Percentiles rank a stretch among this genome's conserved stretches.
Evolutionary conservation across 1,140 invertebrate species (phyloP).

Genomic region (Leptinotarsa undecemlineata): DNA sequence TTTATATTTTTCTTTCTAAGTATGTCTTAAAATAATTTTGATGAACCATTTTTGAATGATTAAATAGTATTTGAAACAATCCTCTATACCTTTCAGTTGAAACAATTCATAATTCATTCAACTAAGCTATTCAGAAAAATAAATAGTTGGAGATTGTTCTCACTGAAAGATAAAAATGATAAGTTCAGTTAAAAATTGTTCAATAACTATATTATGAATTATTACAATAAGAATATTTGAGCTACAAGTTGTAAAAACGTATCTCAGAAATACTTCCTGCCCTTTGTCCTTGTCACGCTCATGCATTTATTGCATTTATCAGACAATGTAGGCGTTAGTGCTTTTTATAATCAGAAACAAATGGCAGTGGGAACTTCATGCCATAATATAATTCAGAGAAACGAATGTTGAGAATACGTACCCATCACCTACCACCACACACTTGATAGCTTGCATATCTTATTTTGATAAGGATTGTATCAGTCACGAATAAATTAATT

Average conservation of each 20-base stretch:
- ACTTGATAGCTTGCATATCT: conserved; percentile 90
- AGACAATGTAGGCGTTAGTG: conserved; percentile 1
- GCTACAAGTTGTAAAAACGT: neutral
- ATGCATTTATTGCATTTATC: neutral
- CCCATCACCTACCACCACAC: conserved; percentile 94
- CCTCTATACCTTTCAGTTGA: no score
- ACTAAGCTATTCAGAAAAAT: no score
- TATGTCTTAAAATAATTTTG: no score
- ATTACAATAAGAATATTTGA: neutral
- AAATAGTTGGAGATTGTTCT: no score
- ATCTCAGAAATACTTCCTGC: conserved; percentile 1
- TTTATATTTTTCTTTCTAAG: no score
- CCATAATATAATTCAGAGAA: neutral
- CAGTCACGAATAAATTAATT: conserved; percentile 26
- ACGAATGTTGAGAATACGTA: conserved; percentile 59
- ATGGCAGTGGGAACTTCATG: no score
- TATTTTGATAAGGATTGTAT: conserved; percentile 20
- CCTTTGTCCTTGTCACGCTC: conserved; percentile 5
- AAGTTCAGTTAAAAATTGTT: no score
- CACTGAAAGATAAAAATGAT: no score
- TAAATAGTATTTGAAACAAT: no score
- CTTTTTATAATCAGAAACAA: neutral
- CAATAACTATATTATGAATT: no score
- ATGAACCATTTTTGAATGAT: no score
- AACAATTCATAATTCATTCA: no score